These are phyloP conservation scores for Hyles euphorbiae DNA, from an alignment of 1,140 invertebrate species.

Conservation along the genomic window DNA sequence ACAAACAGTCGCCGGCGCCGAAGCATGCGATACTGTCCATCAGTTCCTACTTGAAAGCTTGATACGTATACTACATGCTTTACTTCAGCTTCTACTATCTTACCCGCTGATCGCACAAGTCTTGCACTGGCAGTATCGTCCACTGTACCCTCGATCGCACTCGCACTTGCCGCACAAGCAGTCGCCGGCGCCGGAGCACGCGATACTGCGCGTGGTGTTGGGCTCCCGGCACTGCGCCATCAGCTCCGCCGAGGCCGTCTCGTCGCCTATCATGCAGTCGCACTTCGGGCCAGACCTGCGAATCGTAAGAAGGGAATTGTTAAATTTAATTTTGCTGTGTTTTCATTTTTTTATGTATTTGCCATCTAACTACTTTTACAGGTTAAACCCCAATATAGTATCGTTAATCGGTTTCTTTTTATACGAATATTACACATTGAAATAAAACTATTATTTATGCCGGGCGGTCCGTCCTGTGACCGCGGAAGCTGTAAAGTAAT, in stretches of 20 bases:
- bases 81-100: slow-evolving; percentile 9
- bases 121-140: slow-evolving; percentile 74
- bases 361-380: too few species aligned
- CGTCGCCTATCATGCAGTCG: slow-evolving; percentile 68
- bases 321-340: too few species aligned
- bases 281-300: slow-evolving; percentile 74
- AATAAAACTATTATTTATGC: too few species aligned
- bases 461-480: too few species aligned
- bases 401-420: too few species aligned
- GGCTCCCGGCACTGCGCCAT: slow-evolving; percentile 57
- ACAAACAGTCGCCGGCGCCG: slow-evolving; percentile 72
- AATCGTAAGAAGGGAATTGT: slow-evolving; percentile 1
- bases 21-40: slow-evolving; percentile 37
- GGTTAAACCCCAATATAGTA: too few species aligned
- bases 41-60: too few species aligned
- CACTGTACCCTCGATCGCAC: slow-evolving; percentile 69
- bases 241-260: slow-evolving; percentile 60
- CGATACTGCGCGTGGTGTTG: slow-evolving; percentile 36
- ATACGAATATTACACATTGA: too few species aligned
- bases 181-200: slow-evolving; percentile 65
- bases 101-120: slow-evolving; percentile 59
- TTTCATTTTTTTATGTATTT: too few species aligned
- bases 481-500: too few species aligned
- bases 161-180: slow-evolving; percentile 73
- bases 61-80: too few species aligned